Conservation (phyloP, 2,113 vertebrate genomes). For the Oncorhynchus kisutch region DNA sequence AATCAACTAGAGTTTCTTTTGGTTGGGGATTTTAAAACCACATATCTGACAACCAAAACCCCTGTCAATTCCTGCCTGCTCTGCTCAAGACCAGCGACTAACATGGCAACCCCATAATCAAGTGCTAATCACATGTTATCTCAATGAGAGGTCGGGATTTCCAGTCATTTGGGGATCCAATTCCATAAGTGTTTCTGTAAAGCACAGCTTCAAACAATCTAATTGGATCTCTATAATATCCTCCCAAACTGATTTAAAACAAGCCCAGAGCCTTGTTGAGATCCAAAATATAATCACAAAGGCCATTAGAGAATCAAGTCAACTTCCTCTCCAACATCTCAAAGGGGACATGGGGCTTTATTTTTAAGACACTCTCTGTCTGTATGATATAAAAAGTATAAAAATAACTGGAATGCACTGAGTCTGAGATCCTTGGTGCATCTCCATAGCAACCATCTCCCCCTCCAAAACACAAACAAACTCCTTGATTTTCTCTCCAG, state of each 20-base stretch:
- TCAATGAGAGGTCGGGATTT: not conserved
- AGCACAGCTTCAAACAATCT: not conserved
- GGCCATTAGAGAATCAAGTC: too few relatives aligned
- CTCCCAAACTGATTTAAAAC: not conserved
- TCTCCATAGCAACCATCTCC: constrained; percentile 49
- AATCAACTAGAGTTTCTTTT: constrained; percentile 14
- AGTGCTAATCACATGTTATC: constrained; percentile 25
- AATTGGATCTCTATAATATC: not conserved
- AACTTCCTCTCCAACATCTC: too few relatives aligned
- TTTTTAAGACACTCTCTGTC: not conserved
- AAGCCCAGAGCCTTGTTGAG: too few relatives aligned
- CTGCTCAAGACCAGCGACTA: constrained; percentile 2
- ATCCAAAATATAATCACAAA: too few relatives aligned
- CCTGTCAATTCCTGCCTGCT: not conserved
- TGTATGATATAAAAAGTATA: constrained; percentile 11
- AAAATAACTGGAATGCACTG: constrained; percentile 42
- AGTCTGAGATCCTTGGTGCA: constrained; percentile 30
- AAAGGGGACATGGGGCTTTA: not conserved
- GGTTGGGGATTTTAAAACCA: not conserved
- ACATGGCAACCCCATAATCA: constrained; percentile 20
- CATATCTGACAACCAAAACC: not conserved
- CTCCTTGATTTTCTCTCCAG: constrained; percentile 47
- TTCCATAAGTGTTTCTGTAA: constrained; percentile 3
- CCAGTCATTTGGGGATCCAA: constrained; percentile 8
- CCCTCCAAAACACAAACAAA: constrained; percentile 53